phyloP scores from a whole-genome alignment of 1,140 invertebrate species.

The Drosophila carrolli region DNA sequence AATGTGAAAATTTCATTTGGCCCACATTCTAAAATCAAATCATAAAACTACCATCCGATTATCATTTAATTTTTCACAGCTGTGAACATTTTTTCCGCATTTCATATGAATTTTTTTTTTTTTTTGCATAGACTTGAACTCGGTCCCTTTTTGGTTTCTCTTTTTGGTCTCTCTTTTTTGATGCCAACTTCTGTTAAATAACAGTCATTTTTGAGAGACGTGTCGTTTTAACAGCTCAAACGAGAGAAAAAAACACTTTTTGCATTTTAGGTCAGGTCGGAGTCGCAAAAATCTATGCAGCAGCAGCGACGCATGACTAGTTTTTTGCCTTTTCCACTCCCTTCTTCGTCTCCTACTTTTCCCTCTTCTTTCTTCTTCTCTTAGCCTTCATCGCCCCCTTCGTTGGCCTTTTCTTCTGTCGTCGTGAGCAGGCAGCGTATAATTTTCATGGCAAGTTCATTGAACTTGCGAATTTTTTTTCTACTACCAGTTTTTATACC shows the following conservation, averaged over 20 bases:
- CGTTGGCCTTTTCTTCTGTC: slow-evolving; percentile 50
- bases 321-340: slow-evolving; percentile 40
- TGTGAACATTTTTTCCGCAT: neutral
- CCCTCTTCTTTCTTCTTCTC: neutral
- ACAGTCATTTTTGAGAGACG: slow-evolving; percentile 20
- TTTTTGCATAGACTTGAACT: neutral
- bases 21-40: neutral
- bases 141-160: slow-evolving; percentile 1
- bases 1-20: neutral
- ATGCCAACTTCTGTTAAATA: slow-evolving; percentile 43
- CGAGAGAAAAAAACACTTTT: slow-evolving; percentile 49
- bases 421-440: slow-evolving; percentile 58
- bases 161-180: neutral
- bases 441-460: slow-evolving; percentile 82
- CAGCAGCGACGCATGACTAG: slow-evolving; percentile 69
- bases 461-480: slow-evolving; percentile 77
- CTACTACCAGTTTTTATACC: slow-evolving; percentile 26
- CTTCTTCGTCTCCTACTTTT: neutral
- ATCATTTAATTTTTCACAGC: slow-evolving; percentile 4
- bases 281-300: slow-evolving; percentile 80
- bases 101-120: neutral
- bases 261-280: slow-evolving; percentile 84
- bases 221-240: slow-evolving; percentile 27
- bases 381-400: slow-evolving; percentile 14
- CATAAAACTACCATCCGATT: neutral